A percentile compares a stretch with the other conserved stretches of the same genome.
phyloP scores from a whole-genome alignment of 2,888 invertebrate species.

The Megalurothrips usitatus region DNA sequence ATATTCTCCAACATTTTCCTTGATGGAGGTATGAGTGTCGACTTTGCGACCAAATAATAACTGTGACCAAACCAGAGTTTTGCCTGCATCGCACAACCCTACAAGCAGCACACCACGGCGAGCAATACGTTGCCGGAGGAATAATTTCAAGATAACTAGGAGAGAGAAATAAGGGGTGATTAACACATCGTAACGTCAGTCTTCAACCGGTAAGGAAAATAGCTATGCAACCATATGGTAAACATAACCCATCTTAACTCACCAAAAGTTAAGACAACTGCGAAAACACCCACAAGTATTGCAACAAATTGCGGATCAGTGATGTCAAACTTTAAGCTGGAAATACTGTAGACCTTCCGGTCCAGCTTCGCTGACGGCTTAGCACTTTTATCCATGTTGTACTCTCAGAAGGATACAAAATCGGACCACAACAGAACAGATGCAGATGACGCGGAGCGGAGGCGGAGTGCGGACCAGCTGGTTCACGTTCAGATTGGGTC shows the following conservation, averaged over 20 bases:
- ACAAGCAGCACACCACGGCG: slow-evolving; percentile 68
- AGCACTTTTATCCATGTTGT: neutral
- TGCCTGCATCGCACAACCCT: slow-evolving; percentile 86
- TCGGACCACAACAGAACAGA: neutral
- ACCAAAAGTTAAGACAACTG: slow-evolving; percentile 46
- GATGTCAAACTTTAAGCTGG: neutral
- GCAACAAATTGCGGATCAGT: slow-evolving; percentile 42
- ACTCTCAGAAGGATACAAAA: neutral
- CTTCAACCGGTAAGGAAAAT: slow-evolving; percentile 30
- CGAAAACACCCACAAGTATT: slow-evolving; percentile 44
- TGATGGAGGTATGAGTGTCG: slow-evolving; percentile 82
- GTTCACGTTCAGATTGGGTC: neutral
- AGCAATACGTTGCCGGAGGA: slow-evolving; percentile 55
- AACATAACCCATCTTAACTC: slow-evolving; percentile 37
- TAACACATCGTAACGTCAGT: neutral
- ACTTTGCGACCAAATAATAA: slow-evolving; percentile 66
- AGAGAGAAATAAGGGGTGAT: slow-evolving; percentile 38
- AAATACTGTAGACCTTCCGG: neutral
- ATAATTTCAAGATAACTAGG: slow-evolving; percentile 60
- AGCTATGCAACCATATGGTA: slow-evolving; percentile 28
- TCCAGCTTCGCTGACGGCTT: neutral
- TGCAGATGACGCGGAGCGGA: slow-evolving; percentile 7
- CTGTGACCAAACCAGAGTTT: slow-evolving; percentile 80
- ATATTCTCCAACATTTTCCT: slow-evolving; percentile 74
- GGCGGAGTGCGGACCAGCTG: neutral